Percentiles rank a stretch among this genome's conserved stretches.
Conservation (phyloP, 1,140 invertebrate species). For the Phymastichus coffea region DNA sequence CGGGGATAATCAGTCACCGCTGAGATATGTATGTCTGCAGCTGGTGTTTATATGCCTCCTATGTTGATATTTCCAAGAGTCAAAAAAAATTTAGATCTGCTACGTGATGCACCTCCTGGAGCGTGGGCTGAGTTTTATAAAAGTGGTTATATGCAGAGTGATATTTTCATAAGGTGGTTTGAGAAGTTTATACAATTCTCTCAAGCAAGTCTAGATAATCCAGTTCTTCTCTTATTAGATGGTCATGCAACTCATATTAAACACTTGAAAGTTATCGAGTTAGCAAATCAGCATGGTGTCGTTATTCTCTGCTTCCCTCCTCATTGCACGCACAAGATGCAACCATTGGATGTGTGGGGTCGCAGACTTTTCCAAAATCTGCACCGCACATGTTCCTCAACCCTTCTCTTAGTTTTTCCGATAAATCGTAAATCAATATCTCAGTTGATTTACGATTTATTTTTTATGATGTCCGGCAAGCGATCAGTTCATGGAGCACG, state of each 20-base stretch:
- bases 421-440: too few species aligned
- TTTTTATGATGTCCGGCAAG: too few species aligned
- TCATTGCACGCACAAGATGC: slow-evolving; percentile 26
- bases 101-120: slow-evolving; percentile 34
- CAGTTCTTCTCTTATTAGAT: slow-evolving; percentile 44
- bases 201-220: slow-evolving; percentile 32
- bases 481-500: too few species aligned
- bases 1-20: slow-evolving; percentile 37
- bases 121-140: slow-evolving; percentile 35
- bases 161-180: slow-evolving; percentile 44
- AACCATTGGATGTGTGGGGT: neutral
- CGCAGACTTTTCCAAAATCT: too few species aligned
- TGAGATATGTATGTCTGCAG: slow-evolving; percentile 41
- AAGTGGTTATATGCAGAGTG: slow-evolving; percentile 40
- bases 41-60: slow-evolving; percentile 39
- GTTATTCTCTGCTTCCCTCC: slow-evolving; percentile 42
- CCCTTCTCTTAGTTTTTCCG: too few species aligned
- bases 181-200: slow-evolving; percentile 36
- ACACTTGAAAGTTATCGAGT: slow-evolving; percentile 44
- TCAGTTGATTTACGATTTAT: too few species aligned
- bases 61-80: slow-evolving; percentile 42
- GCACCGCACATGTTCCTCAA: too few species aligned
- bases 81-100: slow-evolving; percentile 29
- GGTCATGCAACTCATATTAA: slow-evolving; percentile 43
- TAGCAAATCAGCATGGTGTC: slow-evolving; percentile 38